These are phyloP conservation scores for Nezara viridula DNA, from an alignment of 2,888 invertebrate species.

Conservation along the genomic window DNA sequence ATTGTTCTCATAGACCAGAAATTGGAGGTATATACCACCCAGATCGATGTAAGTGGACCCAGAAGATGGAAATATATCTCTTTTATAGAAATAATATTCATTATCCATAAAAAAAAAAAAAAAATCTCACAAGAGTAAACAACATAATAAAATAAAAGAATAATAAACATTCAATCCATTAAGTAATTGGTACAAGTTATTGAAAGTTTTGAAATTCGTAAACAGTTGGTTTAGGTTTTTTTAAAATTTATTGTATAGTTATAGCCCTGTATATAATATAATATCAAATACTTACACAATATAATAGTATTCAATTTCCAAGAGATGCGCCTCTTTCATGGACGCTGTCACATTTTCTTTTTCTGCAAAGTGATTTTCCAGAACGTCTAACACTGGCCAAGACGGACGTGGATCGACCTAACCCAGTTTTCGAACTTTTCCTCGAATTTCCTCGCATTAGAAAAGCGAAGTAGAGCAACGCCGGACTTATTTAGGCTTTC, in stretches of 20 bases:
- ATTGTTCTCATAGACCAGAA: not conserved
- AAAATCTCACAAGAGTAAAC: too few relatives aligned
- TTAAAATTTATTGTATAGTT: too few relatives aligned
- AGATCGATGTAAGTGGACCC: too few relatives aligned
- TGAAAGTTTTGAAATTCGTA: too few relatives aligned
- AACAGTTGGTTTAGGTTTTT: too few relatives aligned
- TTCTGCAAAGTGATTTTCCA: not conserved
- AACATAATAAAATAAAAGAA: too few relatives aligned
- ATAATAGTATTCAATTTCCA: not conserved
- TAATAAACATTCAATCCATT: too few relatives aligned
- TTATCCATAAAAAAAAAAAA: too few relatives aligned
- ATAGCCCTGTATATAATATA: not conserved
- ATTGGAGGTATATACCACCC: too few relatives aligned
- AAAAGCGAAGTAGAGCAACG: slow-evolving; percentile 17
- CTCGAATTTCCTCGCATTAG: slow-evolving; percentile 24
- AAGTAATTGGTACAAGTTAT: too few relatives aligned
- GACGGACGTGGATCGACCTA: not conserved
- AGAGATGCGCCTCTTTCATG: not conserved
- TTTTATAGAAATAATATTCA: too few relatives aligned
- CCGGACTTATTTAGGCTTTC: slow-evolving; percentile 13
- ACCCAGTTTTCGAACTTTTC: not conserved
- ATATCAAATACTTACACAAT: not conserved
- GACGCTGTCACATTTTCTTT: not conserved
- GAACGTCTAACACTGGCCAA: not conserved
- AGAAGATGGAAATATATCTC: too few relatives aligned